Evolutionary conservation across 2,797 vertebrate genomes (phyloP).

Genomic region (Fundulus diaphanus): DNA sequence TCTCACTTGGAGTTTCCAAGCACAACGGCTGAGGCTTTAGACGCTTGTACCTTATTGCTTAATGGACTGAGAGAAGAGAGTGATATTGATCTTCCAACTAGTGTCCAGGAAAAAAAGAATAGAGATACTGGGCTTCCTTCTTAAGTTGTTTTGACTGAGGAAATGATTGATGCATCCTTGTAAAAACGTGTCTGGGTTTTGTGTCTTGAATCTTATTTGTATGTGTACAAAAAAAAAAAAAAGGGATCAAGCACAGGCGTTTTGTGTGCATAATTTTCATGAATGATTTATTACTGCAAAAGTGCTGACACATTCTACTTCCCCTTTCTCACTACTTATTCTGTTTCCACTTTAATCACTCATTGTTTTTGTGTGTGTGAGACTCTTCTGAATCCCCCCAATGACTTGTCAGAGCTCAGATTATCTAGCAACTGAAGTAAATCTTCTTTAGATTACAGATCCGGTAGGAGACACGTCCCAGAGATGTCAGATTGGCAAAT

Average conservation of each 20-base stretch:
- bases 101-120: constrained; percentile 7
- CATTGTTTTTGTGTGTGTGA: background rate
- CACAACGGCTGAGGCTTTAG: background rate
- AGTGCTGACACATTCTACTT: background rate
- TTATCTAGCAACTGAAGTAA: constrained; percentile 1
- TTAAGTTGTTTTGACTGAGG: constrained; percentile 12
- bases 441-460: background rate
- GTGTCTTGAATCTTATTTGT: background rate
- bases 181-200: background rate
- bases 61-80: constrained; percentile 14
- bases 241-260: background rate
- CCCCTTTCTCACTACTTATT: background rate
- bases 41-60: background rate
- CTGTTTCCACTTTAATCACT: background rate
- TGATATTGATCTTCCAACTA: constrained; percentile 24
- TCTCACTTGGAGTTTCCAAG: background rate
- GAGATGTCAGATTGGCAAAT: background rate
- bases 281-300: background rate
- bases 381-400: background rate
- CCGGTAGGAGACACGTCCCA: background rate
- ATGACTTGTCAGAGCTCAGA: constrained; percentile 2
- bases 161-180: background rate
- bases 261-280: background rate
- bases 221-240: background rate
- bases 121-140: background rate